phyloP scores from a whole-genome alignment of 2,888 invertebrate species.

The Cataglyphis altisquamis region DNA sequence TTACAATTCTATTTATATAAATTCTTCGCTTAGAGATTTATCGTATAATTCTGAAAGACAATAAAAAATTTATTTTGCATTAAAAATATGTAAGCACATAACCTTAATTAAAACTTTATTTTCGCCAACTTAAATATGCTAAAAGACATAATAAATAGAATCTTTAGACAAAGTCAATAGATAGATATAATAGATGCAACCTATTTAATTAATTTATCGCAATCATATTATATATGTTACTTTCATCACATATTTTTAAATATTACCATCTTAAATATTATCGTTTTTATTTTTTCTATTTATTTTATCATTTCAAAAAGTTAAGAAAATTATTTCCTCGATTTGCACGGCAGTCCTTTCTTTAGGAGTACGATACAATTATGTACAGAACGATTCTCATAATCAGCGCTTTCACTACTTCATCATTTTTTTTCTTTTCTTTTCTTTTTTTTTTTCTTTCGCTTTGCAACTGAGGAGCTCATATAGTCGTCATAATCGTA shows the following conservation, averaged over 20 bases:
- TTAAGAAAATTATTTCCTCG: conserved; percentile 7
- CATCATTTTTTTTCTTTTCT: conserved; percentile 47
- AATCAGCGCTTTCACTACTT: conserved; percentile 54
- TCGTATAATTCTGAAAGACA: neutral
- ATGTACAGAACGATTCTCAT: conserved; percentile 62
- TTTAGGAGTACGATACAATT: conserved; percentile 18
- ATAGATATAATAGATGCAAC: neutral
- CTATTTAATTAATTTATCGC: neutral
- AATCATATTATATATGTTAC: conserved; percentile 28
- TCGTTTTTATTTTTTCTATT: neutral
- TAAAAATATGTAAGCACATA: neutral
- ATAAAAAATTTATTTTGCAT: conserved; percentile 8
- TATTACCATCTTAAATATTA: conserved; percentile 26
- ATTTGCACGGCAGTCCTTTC: neutral
- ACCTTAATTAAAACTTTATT: conserved; percentile 14
- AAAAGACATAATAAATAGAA: neutral
- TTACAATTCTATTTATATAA: neutral
- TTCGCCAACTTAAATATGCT: neutral
- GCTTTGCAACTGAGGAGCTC: conserved; percentile 51
- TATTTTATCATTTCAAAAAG: neutral
- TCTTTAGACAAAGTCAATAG: neutral
- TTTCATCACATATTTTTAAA: conserved; percentile 31
- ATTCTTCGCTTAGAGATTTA: neutral
- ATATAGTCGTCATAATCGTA: conserved; percentile 47
- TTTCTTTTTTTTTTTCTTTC: conserved; percentile 42